phyloP scores from a whole-genome alignment of 1,140 invertebrate species.

The Lerema accius region DNA sequence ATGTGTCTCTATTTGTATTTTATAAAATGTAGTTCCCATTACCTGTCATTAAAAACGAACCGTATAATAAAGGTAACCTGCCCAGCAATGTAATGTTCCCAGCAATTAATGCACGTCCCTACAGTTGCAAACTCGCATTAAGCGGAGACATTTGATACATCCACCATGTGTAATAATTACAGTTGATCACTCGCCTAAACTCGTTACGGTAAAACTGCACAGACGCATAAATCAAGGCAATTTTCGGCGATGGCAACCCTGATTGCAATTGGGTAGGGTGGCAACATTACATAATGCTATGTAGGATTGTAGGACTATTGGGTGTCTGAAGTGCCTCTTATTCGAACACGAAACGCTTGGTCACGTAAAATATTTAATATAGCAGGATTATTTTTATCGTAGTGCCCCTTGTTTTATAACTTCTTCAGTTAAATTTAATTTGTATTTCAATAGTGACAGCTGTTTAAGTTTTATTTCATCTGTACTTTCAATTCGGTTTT shows the following conservation, averaged over 20 bases:
- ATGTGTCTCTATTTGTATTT: too few relatives aligned
- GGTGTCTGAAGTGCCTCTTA: slow-evolving; percentile 3
- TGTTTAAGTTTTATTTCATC: too few relatives aligned
- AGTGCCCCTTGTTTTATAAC: neutral
- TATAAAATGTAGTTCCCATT: too few relatives aligned
- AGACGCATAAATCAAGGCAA: slow-evolving; percentile 69
- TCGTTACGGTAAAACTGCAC: slow-evolving; percentile 51
- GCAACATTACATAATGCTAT: slow-evolving; percentile 32
- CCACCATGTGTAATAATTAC: slow-evolving; percentile 33
- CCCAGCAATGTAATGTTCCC: neutral
- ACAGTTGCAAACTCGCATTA: slow-evolving; percentile 23
- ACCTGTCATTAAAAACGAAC: too few relatives aligned
- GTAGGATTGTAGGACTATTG: slow-evolving; percentile 26
- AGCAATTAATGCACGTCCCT: neutral
- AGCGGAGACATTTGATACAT: slow-evolving; percentile 27
- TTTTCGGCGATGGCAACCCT: slow-evolving; percentile 57
- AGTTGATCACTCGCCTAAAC: slow-evolving; percentile 37
- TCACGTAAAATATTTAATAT: slow-evolving; percentile 17
- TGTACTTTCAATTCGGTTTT: too few relatives aligned
- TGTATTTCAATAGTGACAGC: too few relatives aligned
- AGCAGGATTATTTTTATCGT: neutral
- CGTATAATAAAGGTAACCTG: neutral
- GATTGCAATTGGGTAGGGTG: slow-evolving; percentile 55
- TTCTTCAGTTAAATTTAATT: too few relatives aligned
- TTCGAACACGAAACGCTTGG: neutral